phyloP scores from a whole-genome alignment of 2,113 vertebrate species.

The Rhinolophus ferrumequinum region DNA sequence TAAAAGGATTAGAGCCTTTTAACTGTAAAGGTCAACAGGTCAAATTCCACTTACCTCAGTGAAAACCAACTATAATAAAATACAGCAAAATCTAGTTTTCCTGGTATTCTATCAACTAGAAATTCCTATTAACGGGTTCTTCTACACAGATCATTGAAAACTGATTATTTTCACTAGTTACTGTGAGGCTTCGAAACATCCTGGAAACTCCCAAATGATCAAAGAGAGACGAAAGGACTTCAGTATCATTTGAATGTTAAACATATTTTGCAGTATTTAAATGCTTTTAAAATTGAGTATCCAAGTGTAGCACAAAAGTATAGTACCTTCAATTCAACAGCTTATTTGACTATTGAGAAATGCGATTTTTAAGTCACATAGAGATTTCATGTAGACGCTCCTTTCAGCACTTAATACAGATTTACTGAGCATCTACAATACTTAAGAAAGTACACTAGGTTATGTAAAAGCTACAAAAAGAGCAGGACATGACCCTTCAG shows the following conservation, averaged over 20 bases:
- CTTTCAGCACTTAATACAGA: background rate
- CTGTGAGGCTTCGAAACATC: background rate
- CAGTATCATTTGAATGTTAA: conserved; percentile 22
- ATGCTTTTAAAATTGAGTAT: conserved; percentile 53
- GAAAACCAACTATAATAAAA: conserved; percentile 29
- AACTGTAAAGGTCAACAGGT: conserved; percentile 9
- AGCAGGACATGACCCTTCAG: background rate
- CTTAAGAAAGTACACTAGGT: background rate
- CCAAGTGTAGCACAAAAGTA: background rate
- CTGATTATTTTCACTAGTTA: background rate
- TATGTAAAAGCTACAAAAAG: background rate
- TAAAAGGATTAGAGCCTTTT: background rate
- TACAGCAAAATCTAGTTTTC: background rate
- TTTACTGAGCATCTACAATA: background rate
- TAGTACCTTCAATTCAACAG: background rate
- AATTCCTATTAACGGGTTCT: conserved; percentile 4
- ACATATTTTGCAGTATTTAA: conserved; percentile 24
- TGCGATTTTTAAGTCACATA: background rate
- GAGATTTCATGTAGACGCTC: background rate
- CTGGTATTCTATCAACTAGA: conserved; percentile 29
- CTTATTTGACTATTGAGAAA: conserved; percentile 11
- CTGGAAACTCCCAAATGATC: background rate
- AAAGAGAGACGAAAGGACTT: conserved; percentile 48
- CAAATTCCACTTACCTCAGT: conserved; percentile 47
- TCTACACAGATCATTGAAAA: conserved; percentile 35